A percentile compares a stretch with the other conserved stretches of the same genome.
phyloP scores from a whole-genome alignment of 2,113 vertebrate genomes.

The Carollia perspicillata region DNA sequence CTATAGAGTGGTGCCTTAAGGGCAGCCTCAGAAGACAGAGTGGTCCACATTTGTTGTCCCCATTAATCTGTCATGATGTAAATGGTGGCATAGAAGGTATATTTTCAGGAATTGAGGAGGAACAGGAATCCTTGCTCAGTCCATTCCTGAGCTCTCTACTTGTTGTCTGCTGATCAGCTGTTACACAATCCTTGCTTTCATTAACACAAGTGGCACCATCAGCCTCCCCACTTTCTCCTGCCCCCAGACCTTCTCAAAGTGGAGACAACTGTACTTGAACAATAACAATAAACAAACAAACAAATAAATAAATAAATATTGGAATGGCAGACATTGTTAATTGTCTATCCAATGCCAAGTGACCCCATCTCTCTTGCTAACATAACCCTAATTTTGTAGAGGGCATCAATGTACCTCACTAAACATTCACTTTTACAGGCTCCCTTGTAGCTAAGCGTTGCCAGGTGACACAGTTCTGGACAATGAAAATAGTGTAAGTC shows the following conservation, averaged over 20 bases:
- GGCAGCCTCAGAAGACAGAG: background rate
- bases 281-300: too few relatives aligned
- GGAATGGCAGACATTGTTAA: background rate
- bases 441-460: background rate
- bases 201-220: background rate
- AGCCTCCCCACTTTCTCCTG: background rate
- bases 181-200: background rate
- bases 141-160: background rate
- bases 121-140: background rate
- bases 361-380: background rate
- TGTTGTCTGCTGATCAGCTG: background rate
- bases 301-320: background rate
- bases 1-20: background rate
- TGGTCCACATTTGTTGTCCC: background rate
- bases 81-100: background rate
- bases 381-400: background rate
- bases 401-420: background rate
- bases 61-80: background rate
- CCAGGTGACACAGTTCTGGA: background rate
- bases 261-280: too few relatives aligned
- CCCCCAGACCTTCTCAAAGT: background rate
- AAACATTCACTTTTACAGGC: background rate
- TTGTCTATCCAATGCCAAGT: background rate
- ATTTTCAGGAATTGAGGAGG: background rate
- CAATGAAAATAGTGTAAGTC: background rate